Conservation (phyloP, 2,888 invertebrate genomes). For the Euproctis similis region DNA sequence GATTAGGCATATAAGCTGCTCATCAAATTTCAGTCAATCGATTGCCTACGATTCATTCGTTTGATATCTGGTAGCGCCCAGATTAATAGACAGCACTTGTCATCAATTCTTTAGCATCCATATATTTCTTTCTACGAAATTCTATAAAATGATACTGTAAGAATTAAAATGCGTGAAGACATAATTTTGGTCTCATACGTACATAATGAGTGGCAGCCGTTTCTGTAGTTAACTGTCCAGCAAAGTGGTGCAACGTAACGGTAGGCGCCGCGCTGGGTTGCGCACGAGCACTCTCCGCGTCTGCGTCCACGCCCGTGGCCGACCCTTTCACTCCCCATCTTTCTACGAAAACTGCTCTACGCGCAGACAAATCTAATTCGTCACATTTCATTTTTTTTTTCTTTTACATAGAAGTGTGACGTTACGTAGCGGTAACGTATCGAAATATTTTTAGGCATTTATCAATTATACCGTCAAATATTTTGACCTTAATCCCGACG, state of each 20-base stretch:
- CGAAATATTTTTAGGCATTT: neutral
- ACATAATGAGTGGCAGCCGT: slow-evolving; percentile 2
- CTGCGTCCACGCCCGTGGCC: slow-evolving; percentile 16
- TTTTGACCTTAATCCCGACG: neutral
- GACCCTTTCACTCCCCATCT: slow-evolving; percentile 26
- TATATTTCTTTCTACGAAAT: no score
- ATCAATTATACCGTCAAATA: no score
- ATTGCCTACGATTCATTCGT: no score
- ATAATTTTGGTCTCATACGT: no score
- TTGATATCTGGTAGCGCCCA: no score
- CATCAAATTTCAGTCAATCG: no score
- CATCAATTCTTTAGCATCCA: no score
- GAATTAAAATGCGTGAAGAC: no score
- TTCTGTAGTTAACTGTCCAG: slow-evolving; percentile 44
- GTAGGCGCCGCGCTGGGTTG: slow-evolving; percentile 43
- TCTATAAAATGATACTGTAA: no score
- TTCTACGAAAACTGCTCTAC: slow-evolving; percentile 37
- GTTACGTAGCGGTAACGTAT: slow-evolving; percentile 1
- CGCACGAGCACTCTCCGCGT: slow-evolving; percentile 41
- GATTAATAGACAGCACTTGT: no score
- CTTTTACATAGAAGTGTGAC: slow-evolving; percentile 2
- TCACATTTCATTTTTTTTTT: no score
- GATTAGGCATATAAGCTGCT: no score
- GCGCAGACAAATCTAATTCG: slow-evolving; percentile 45
- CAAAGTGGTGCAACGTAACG: slow-evolving; percentile 58